These are phyloP conservation scores for Acanthopagrus latus DNA, from an alignment of 2,797 vertebrate genomes.

Conservation along the genomic window DNA sequence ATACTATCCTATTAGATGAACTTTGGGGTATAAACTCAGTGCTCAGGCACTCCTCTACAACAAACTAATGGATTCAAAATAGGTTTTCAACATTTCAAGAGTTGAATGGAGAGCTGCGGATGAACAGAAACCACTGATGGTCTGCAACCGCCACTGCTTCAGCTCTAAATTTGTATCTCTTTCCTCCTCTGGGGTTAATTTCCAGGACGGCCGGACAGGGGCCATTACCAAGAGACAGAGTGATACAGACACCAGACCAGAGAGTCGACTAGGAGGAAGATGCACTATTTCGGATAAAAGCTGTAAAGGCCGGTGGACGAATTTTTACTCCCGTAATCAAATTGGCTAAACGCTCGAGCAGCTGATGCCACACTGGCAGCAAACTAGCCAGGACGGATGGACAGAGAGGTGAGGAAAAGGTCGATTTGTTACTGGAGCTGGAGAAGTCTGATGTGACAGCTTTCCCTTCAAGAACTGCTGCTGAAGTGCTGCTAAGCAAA, in stretches of 20 bases:
- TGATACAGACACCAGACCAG: conserved; percentile 13
- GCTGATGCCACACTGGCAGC: background rate
- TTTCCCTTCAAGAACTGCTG: background rate
- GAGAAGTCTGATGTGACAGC: background rate
- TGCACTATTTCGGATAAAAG: background rate
- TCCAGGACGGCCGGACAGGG: conserved; percentile 23
- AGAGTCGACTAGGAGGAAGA: background rate
- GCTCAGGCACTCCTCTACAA: background rate
- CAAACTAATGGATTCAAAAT: conserved; percentile 13
- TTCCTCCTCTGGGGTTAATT: conserved; percentile 37
- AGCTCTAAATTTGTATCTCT: background rate
- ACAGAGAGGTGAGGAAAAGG: background rate
- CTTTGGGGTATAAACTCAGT: background rate
- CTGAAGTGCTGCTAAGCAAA: background rate
- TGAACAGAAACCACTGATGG: conserved; percentile 4
- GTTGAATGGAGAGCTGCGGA: conserved; percentile 16
- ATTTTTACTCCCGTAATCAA: conserved; percentile 1
- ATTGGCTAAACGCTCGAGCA: background rate
- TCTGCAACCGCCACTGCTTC: background rate
- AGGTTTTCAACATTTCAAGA: background rate
- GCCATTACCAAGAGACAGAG: conserved; percentile 45
- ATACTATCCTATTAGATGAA: background rate
- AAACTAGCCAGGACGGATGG: background rate
- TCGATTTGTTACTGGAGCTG: background rate
- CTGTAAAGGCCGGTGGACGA: background rate